Conservation (phyloP, 2,888 invertebrate genomes). For the Drosophila kanekoi region DNA sequence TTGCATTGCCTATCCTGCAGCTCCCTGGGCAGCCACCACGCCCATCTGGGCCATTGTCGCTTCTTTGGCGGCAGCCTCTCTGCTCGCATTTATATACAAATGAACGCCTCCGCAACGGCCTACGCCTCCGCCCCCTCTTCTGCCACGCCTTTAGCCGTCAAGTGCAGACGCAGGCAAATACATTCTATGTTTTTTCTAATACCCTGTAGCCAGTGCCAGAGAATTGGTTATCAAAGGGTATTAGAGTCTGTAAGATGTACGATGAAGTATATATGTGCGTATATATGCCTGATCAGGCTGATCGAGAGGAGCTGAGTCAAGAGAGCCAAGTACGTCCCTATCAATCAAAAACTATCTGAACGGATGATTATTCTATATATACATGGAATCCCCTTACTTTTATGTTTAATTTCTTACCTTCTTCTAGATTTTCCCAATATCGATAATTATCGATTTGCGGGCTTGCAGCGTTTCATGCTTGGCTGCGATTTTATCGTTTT, state of each 20-base stretch:
- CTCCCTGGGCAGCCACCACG: conserved; percentile 38
- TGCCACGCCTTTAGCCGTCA: conserved; percentile 57
- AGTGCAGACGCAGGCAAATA: conserved; percentile 80
- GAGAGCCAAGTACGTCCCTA: no score
- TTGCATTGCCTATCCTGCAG: conserved; percentile 67
- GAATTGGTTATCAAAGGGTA: no score
- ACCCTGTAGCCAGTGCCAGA: conserved; percentile 6
- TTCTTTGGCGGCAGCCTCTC: conserved; percentile 64
- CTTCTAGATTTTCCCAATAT: neutral
- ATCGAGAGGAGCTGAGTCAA: no score
- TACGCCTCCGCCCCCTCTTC: neutral
- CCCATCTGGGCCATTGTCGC: conserved; percentile 64
- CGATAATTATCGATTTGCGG: conserved; percentile 5
- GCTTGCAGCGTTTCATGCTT: no score
- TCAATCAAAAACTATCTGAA: no score
- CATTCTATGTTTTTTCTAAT: conserved; percentile 47
- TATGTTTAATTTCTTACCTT: no score
- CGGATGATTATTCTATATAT: neutral
- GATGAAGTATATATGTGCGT: no score
- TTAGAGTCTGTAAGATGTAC: no score
- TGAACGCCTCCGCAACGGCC: conserved; percentile 72
- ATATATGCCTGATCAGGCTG: no score
- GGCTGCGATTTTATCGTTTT: no score
- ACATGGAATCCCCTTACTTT: neutral
- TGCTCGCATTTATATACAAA: conserved; percentile 73